A percentile compares a stretch with the other conserved stretches of the same genome.
Conservation (phyloP, 2,113 vertebrate genomes). For the Sturnira hondurensis region DNA sequence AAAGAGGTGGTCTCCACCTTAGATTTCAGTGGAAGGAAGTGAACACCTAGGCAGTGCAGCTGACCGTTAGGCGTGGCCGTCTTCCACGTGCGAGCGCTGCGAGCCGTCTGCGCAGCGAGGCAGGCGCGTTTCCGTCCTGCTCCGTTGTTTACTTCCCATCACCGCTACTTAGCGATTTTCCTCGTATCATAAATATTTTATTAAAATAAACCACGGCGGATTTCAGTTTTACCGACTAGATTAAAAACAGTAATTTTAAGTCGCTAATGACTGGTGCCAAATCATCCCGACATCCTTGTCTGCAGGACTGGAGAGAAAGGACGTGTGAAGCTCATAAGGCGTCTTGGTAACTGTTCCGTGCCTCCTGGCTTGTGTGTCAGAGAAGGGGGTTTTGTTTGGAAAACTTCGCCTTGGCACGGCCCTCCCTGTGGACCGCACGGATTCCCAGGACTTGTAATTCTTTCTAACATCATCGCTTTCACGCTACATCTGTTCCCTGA, state of each 20-base stretch:
- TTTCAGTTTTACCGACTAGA: conserved; percentile 65
- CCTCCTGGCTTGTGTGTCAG: conserved; percentile 9
- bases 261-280: conserved; percentile 38
- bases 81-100: not conserved
- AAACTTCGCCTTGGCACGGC: not conserved
- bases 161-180: conserved; percentile 40
- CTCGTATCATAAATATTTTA: conserved; percentile 67
- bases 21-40: conserved; percentile 81
- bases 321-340: not conserved
- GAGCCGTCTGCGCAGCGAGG: not conserved
- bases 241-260: conserved; percentile 71
- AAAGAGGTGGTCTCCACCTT: conserved; percentile 74
- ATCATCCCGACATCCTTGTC: conserved; percentile 11
- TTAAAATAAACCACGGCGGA: conserved; percentile 54
- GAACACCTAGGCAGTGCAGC: conserved; percentile 62
- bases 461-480: not conserved
- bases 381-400: not conserved
- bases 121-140: not conserved
- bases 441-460: not conserved
- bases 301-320: not conserved
- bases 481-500: not conserved
- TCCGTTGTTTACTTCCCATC: conserved; percentile 41
- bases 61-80: conserved; percentile 58
- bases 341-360: not conserved
- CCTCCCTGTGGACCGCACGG: not conserved